Evolutionary conservation across 2,888 invertebrate species (phyloP), one percentile per base, ranked within the genome.

Genomic region (Mycalesis mineus): DNA sequence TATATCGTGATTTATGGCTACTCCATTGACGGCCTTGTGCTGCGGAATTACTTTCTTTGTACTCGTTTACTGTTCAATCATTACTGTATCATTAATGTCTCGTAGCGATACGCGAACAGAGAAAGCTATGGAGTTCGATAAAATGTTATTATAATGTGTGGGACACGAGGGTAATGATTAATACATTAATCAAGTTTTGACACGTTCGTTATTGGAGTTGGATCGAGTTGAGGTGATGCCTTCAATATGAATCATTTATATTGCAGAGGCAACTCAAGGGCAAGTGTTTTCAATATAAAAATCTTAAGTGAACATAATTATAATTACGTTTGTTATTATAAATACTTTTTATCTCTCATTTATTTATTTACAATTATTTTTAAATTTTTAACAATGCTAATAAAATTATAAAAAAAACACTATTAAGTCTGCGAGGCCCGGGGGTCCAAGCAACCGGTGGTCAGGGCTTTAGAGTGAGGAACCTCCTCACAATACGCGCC

Each of bases 121-220:
- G 31, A 33, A 45, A 15, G 33, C 31, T 15, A 29, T 14, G 9
- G 33, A 33, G 31, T 6, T 31, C n/a, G 22, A 42, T 28, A 22
- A 28, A 8, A 31, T 45, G 28, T 29, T 45, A 14, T 14, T 15
- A 31, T 14, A 45, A 42, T 42, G 11, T 49, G 17, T 11, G 14
- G 14, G 13, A 39, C 29, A 7, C 9, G 7, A 7, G 7, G 1
- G 4, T 36, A 15, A 31, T n/a, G 29, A 41, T 41, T 13, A 51
- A 45, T 11, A 33, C 47, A 47, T 47, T 33, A 47, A 33, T 47
- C 47, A 33, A 31, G 33, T 47, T 47, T 33, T 47, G 47, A 33
- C 47, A 15, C 47, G 15, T 33, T 15, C 33, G 15, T 47, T 47
- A 33, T 47, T 47, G 47, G 31, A 31, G 5, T 47, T 33, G 31